phyloP scores from a whole-genome alignment of 2,797 vertebrate species.

The Scomberomorus guttatus region DNA sequence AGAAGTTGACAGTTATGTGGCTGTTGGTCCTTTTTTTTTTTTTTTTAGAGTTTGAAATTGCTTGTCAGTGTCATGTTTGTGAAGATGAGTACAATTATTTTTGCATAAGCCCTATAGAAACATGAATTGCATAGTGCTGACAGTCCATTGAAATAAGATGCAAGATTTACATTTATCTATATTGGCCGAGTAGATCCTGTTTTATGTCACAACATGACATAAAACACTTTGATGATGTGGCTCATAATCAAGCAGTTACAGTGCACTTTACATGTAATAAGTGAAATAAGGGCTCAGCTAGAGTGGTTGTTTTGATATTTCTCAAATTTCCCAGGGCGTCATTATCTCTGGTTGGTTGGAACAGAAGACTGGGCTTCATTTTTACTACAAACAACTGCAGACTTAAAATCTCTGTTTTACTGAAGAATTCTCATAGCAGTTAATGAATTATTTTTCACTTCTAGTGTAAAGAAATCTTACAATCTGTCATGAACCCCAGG shows the following conservation, averaged over 20 bases:
- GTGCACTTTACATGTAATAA: neutral
- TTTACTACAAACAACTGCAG: conserved; percentile 4
- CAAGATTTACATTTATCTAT: neutral
- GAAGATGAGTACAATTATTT: neutral
- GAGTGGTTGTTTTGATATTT: neutral
- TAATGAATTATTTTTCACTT: conserved; percentile 5
- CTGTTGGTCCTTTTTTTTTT: neutral
- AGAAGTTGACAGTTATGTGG: neutral
- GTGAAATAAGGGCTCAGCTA: conserved; percentile 5
- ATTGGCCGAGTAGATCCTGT: neutral
- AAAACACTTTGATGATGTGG: neutral
- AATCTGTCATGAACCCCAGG: neutral
- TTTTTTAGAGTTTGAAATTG: conserved; percentile 12
- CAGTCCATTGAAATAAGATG: neutral
- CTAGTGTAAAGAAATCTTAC: neutral
- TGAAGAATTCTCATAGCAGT: neutral
- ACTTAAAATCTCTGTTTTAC: neutral
- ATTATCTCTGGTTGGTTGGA: neutral
- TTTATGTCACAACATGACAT: neutral
- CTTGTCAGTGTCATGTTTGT: conserved; percentile 9
- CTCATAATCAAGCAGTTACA: conserved; percentile 1
- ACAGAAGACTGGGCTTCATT: neutral
- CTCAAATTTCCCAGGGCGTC: neutral
- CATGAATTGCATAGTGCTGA: conserved; percentile 3
- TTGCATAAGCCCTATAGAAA: conserved; percentile 2